Base-by-base conservation (phyloP, 2,888 invertebrate species). In the Stenodema calcarata region DNA sequence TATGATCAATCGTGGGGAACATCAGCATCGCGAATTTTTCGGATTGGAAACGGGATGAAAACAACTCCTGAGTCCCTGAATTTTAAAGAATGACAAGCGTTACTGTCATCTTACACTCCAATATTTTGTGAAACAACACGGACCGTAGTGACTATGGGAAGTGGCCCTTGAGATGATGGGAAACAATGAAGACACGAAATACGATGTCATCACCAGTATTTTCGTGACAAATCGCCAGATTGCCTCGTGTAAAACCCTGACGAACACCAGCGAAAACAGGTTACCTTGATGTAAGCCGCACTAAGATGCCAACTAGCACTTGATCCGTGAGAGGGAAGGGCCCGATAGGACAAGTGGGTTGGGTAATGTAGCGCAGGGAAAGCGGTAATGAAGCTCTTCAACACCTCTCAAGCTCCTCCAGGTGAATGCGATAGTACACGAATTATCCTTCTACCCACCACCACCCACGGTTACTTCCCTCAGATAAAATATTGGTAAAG, bases 401-500 rank as follows among this genome's bases (percentile, higher is more conserved):
- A 14, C 78, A 16, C 75, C 75, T 9, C 75, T 9, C 16, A 69
- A 42, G 18, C 44, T 44, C 44, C 44, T 27, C 27, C 18, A 35
- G 27, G 27, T 42, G 23, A 78, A 14, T 11, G 30, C 75, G 78
- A 78, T 78, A 78, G 78, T 47, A 47, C 78, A 23, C 44, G 44
- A 44, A 78, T 78, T 44, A 47, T 42, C 14, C n/a, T 30, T 42
- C 44, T 78, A 44, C 44, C 44, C 44, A 6, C n/a, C 27, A 28
- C 75, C 27, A 30, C 75, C 30, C 27, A 7, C n/a, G 28, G 6
- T n/a, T n/a, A 7, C 27, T n/a, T 7, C 27, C 75, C 7, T 12
- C 27, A 44, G 78, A 78, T 78, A 78, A 78, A 78, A 78, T 78
- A 78, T 78, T 78, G 78, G 78, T 44, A 78, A 78, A 78, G 78